Base-by-base conservation (phyloP, 2,113 vertebrate species). In the Sardina pilchardus region DNA sequence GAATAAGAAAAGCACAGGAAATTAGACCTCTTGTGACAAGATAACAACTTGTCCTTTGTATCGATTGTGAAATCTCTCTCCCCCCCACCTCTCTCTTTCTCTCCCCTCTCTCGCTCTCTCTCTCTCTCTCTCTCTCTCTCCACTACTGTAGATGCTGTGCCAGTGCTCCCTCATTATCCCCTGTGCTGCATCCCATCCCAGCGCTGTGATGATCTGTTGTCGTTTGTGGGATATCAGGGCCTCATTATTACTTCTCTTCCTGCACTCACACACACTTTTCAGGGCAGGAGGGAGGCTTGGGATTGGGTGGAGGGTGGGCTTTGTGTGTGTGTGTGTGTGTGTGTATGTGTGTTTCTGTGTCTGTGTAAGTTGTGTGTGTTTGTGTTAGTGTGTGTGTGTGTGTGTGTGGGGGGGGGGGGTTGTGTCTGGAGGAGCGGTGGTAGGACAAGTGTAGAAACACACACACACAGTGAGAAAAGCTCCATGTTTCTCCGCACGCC, bases 191-290 rank as follows among this genome's bases (percentile, higher is more conserved):
- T 78, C 71, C 71, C 14, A 78, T 36, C 30, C 71, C 34, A 36
- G 71, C 14, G 14, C 67, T 84, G 83, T 86, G 82, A 82, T 87
- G 82, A 88, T 89, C 83, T 82, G 83, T 63, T 87, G 82, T 81
- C 45, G 81, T 81, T 85, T 84, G 82, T 89, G 43, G 89, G 88
- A 87, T 90, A 86, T 90, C 87, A 90, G 87, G 85, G 42, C 42
- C 75, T 89, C 86, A 82, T 88, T 88, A 89, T 85, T 17, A 84
- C 84, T 86, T 78, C 36, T 16, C 71, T 21, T 53, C 47, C 17
- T 81, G 56, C 71, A 88, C 63, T 86, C 82, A 85, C 78, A 82
- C 39, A 83, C 53, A 82, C 81, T 83, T 56, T 24, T 21, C 19
- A 19, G 50, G 0, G 80, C 47, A 80, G n/a, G 86, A 26, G 78